Evolutionary conservation across 2,113 vertebrate genomes (phyloP), one percentile per base, ranked within the genome.

Genomic region (Proterorhinus semilunaris): DNA sequence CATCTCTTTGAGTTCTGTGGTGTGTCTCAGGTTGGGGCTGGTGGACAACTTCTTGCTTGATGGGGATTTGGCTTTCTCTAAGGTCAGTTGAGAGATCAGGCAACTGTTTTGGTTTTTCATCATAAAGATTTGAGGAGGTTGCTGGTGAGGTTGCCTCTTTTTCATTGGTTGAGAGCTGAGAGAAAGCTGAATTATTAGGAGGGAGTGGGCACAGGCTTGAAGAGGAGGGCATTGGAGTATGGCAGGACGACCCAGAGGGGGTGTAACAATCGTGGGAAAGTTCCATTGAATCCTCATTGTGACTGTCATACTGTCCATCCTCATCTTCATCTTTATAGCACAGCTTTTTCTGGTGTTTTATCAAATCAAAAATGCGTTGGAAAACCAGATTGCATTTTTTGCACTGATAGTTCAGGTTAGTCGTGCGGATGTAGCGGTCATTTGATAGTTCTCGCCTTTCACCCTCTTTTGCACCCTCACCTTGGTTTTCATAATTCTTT

Each of bases 301-400:
- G 96, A 89, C 98, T 99, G 86, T 99, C 96, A 55, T 98, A 96
- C 77, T 98, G 96, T 72, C 96, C 95, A 44, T 99, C 98, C 68
- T 99, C 98, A 72, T 99, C 98, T 89, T 99, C 97, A 77, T 98
- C 98, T 92, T 99, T 99, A 89, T 99, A 99, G 88, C 98, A 99
- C 85, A 98, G 93, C 90, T 98, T 99, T 88, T 99, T 99, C 93
- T 99, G 98, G 87, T 99, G 98, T 88, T 98, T 99, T 90, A 99
- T 99, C 72, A 99, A 93, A 89, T 99, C 98, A 83, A 99, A 99
- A 88, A 99, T 99, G 66, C 97, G 94, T 85, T 99, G 98, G 89
- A 99, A 99, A 83, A 99, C 96, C 50, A 99, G 92, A 84, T 93
- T 98, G 79, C 98, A 99, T 81, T 99, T 99, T 89, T 98, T 99